These are phyloP conservation scores for Tribolium castaneum DNA, from an alignment of 1,140 invertebrate species.

Conservation along the genomic window DNA sequence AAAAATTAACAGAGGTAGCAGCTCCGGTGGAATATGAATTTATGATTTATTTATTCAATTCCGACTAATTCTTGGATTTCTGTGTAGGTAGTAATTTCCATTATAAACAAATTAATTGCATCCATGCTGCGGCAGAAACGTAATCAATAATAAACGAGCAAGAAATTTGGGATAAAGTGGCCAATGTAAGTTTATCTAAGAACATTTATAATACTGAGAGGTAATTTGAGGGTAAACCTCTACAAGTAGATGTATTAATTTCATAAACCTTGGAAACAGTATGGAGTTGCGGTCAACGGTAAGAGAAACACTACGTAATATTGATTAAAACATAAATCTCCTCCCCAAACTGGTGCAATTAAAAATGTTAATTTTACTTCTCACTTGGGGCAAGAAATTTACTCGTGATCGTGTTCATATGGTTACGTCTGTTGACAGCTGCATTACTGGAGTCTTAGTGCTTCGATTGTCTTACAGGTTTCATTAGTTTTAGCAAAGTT, in stretches of 20 bases:
- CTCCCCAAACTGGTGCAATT: background rate
- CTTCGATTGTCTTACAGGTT: conserved; percentile 1
- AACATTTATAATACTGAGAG: conserved; percentile 12
- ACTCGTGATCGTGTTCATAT: background rate
- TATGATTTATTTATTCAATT: too few species aligned
- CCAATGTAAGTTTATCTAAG: conserved; percentile 11
- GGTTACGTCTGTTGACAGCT: background rate
- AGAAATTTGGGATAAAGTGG: background rate
- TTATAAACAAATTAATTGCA: background rate
- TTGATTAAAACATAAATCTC: background rate
- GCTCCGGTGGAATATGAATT: too few species aligned
- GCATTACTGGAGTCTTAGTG: background rate
- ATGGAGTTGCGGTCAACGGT: background rate
- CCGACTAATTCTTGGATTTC: background rate
- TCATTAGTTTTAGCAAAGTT: conserved; percentile 18
- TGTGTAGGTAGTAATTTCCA: background rate
- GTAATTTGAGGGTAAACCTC: conserved; percentile 18
- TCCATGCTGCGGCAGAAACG: background rate
- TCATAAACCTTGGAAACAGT: conserved; percentile 10
- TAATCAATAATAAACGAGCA: background rate
- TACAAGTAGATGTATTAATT: conserved; percentile 13
- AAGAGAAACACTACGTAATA: background rate
- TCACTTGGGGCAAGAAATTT: too few species aligned
- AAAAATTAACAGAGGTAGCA: too few species aligned
- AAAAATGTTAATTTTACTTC: too few species aligned